A percentile compares a stretch with the other conserved stretches of the same genome.
Conservation (phyloP, 2,797 vertebrate genomes). For the Phoebastria nigripes region DNA sequence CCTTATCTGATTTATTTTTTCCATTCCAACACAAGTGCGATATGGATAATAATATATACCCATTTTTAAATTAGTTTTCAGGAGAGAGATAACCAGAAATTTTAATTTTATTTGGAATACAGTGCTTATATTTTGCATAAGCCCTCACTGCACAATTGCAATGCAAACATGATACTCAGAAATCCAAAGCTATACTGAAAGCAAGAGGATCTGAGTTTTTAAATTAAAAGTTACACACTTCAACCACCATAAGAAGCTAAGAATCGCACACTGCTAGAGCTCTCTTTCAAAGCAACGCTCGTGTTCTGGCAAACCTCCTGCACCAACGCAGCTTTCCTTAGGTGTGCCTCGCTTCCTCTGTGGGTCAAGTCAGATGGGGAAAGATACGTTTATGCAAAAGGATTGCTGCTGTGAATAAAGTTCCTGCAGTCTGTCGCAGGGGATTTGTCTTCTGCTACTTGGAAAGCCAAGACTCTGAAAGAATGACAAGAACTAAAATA, state of each 20-base stretch:
- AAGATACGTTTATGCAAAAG: neutral
- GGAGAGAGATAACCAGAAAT: neutral
- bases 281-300: rapidly evolving
- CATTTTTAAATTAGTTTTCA: neutral
- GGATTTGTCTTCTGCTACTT: neutral
- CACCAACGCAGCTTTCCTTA: neutral
- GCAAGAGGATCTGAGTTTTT: neutral
- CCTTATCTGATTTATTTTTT: neutral
- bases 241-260: neutral
- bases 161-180: neutral
- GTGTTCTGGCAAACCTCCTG: neutral
- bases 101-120: neutral
- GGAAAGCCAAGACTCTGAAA: neutral
- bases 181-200: neutral
- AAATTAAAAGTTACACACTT: neutral
- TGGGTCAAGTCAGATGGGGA: neutral
- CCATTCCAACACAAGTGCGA: neutral
- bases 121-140: neutral
- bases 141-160: neutral
- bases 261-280: neutral
- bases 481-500: neutral
- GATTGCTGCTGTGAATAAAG: neutral
- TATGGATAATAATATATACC: neutral
- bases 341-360: neutral
- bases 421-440: neutral